Evolutionary conservation across 2,113 vertebrate genomes (phyloP), one percentile per base, ranked within the genome.

Genomic region (Esox niger): DNA sequence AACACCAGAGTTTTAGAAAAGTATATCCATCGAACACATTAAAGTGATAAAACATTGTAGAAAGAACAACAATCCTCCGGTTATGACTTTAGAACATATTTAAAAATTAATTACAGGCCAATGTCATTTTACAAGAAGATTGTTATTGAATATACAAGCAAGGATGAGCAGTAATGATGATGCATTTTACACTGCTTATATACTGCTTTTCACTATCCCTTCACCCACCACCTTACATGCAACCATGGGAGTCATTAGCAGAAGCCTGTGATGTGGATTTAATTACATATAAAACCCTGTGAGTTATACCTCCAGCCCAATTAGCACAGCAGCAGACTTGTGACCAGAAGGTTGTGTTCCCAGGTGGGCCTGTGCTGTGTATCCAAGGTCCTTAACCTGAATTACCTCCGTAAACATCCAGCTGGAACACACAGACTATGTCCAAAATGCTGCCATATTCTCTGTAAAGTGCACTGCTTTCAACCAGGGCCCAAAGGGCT

Each of bases 331-430:
- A 84, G 43, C 90, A 88, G 86, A 85, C 85, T 88, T 88, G 87
- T 84, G 87, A 88, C 87, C 90, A 91, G 90, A 90, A 91, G 90
- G 90, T 88, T 82, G 79, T 76, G 83, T 85, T 87, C 88, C 88
- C 89, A 90, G 82, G 79, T 88, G 90, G 88, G 84, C 84, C 77
- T 38, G 71, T 43, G 55, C 75, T 74, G 74, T 79, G 85, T 80
- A 79, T 79, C 86, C 69, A 46, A 84, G 84, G 85, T 87, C 87
- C 88, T 91, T 91, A 91, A 91, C 88, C 88, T 77, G 88, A 89
- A 91, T 87, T 91, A 89, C 88, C 89, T 89, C 87, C 83, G 87
- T 92, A 91, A 92, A 92, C 88, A 90, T 87, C 82, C 85, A 88
- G 86, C 88, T 88, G 89, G 77, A 87, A 43, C 38, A 17, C 15